phyloP scores from a whole-genome alignment of 1,140 invertebrate species.

The Pectinophora gossypiella region DNA sequence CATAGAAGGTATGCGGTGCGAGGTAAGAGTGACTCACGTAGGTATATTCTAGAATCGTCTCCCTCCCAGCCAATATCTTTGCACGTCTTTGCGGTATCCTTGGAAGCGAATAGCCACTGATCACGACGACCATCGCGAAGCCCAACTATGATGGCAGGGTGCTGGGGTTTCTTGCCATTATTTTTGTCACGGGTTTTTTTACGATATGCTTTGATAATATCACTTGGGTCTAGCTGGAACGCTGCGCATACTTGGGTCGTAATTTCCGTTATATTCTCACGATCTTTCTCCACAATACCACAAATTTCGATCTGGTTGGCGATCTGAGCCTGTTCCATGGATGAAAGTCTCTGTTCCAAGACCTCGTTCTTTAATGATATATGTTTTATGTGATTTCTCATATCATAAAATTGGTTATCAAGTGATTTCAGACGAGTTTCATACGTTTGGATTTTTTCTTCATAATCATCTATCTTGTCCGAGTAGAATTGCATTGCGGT shows the following conservation, averaged over 20 bases:
- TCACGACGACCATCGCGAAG: neutral
- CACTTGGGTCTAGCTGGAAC: neutral
- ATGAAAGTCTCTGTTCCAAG: neutral
- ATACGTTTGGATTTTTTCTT: neutral
- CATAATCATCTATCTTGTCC: conserved; percentile 8
- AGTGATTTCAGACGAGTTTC: neutral
- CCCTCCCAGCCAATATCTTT: neutral
- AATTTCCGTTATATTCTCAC: neutral
- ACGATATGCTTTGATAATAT: conserved; percentile 4
- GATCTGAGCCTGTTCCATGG: neutral
- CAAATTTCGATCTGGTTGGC: neutral
- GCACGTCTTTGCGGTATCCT: neutral
- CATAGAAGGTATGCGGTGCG: conserved; percentile 5
- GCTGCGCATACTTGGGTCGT: neutral
- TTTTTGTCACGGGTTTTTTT: neutral
- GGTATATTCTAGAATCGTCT: neutral
- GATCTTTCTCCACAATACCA: neutral
- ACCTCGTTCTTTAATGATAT: neutral
- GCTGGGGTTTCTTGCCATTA: neutral
- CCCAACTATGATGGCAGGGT: neutral
- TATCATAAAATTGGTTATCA: neutral
- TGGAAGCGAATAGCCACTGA: neutral
- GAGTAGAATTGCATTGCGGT: conserved; percentile 6
- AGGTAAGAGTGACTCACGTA: neutral
- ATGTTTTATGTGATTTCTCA: neutral